Evolutionary conservation across 2,797 vertebrate species (phyloP).

Genomic region (Enteromius unitaeniatus): DNA sequence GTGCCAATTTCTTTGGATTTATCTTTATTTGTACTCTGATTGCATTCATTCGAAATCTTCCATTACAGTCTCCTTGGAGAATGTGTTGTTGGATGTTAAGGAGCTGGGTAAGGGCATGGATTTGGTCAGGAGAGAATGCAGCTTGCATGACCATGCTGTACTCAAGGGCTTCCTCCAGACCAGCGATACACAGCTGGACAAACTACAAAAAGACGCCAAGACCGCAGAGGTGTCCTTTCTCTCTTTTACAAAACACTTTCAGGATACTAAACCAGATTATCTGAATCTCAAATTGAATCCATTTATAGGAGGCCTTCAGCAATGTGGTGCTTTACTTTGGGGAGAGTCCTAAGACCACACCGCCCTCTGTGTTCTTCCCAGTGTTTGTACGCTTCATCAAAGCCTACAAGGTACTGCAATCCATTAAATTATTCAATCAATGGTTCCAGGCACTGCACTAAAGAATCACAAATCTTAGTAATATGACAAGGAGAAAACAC

Average conservation of each 20-base stretch:
- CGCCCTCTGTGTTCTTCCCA: slow-evolving; percentile 95
- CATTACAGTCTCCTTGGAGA: slow-evolving; percentile 91
- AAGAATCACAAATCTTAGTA: not conserved
- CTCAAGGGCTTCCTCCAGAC: slow-evolving; percentile 88
- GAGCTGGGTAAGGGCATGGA: slow-evolving; percentile 97
- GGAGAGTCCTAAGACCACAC: slow-evolving; percentile 94
- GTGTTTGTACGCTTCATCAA: slow-evolving; percentile 96
- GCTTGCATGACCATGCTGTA: slow-evolving; percentile 89
- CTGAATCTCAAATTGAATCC: slow-evolving; percentile 46
- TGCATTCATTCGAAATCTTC: not conserved
- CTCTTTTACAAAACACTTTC: slow-evolving; percentile 1
- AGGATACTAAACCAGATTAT: slow-evolving; percentile 42
- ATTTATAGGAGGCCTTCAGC: slow-evolving; percentile 91
- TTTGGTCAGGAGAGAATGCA: slow-evolving; percentile 89
- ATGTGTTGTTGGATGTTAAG: slow-evolving; percentile 92
- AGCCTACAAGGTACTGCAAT: slow-evolving; percentile 88
- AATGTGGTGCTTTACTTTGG: slow-evolving; percentile 95
- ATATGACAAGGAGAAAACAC: not conserved
- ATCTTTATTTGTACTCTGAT: not conserved
- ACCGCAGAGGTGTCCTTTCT: slow-evolving; percentile 84
- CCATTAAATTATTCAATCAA: not conserved
- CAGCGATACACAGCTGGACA: slow-evolving; percentile 89
- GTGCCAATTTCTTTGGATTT: not conserved
- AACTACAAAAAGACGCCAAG: slow-evolving; percentile 91
- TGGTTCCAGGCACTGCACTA: not conserved